Base-by-base conservation (phyloP, 1,140 invertebrate species). In the Dreissena polymorpha region DNA sequence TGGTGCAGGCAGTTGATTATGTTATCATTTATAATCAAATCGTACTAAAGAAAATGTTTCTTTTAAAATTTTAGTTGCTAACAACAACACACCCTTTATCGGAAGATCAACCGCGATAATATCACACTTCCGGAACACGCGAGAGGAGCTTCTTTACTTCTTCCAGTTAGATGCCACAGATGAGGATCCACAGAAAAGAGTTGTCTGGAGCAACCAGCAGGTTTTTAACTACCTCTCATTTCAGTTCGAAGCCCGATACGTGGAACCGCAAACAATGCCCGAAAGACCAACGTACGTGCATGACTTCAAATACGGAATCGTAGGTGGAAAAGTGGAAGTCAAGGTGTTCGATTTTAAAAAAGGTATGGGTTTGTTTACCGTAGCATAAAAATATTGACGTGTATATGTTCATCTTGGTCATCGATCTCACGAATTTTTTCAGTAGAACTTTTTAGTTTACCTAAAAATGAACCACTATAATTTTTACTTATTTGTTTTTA, bases 131-230 rank as follows among this genome's bases (percentile, higher is more conserved):
- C 57, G 73, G 14, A 64, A 27, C 27, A 75, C 73, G 25, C 39
- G 63, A 25, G 49, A 65, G 14, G n/a, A 29, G n/a, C 25, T 63
- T 49, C 57, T 75, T 7, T 75, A 49, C 29, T n/a, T 63, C 60
- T 75, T 75, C 55, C 18, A 39, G 29, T 39, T 75, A 0, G 73
- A 75, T 23, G 73, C 55, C 60, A 75, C 73, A 10, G 60, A 75
- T 27, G 73, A 75, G n/a, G 63, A 13, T 2, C n/a, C 23, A 10
- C 8, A 21, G 8, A 64, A 65, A 7, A 13, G 50, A 10, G 23
- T 49, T 13, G 73, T 75, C 7, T 75, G 73, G 73, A 75, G 73
- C 16, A 75, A 75, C 23, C 73, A 75, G 39, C 53, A 60, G 21
- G n/a, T 50, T 5, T 75, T 75, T 23, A 75, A 75, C 60, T 27